Base-by-base conservation (phyloP, 2,113 vertebrate genomes). In the Carettochelys insculpta region DNA sequence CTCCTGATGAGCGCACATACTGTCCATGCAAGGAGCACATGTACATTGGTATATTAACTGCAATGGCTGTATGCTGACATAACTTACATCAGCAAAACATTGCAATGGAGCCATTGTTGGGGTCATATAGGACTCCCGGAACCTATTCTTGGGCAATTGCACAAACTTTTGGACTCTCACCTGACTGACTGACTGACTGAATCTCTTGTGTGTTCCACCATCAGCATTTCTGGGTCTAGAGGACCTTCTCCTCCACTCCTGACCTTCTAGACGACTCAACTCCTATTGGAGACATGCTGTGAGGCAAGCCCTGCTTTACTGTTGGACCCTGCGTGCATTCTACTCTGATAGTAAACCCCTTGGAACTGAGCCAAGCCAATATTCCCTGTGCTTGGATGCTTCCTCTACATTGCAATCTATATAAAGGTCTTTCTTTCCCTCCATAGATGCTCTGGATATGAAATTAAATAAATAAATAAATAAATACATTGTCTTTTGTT, bases 401-500 rank as follows among this genome's bases (percentile, higher is more conserved):
- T 58, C 90, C 61, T 92, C 85, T 85, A 92, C 94, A 84, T 19
- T 95, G 95, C 78, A 93, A 78, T 86, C 90, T 78, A 80, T 68
- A 87, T 84, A 51, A 29, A 83, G 45, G 38, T 90, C 91, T 83
- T 88, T 68, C 65, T 93, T 90, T 92, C 58, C 85, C 75, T 76
- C 31, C 12, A 27, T 65, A 85, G 22, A 76, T 92, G 86, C 82
- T 89, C 88, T 83, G 91, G 77, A 95, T 92, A 87, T 93, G 90
- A 96, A 96, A 96, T n/a, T n/a, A n/a, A n/a, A n/a, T n/a, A n/a
- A n/a, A n/a, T n/a, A n/a, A n/a, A n/a, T n/a, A n/a, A n/a, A n/a
- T n/a, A n/a, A n/a, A n/a, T n/a, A n/a, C n/a, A 95, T 89, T 92
- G 82, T 92, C 88, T 92, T 95, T 88, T 0, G 95, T 83, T 90